phyloP scores from a whole-genome alignment of 1,140 invertebrate genomes.

The Neodiprion pinetum region DNA sequence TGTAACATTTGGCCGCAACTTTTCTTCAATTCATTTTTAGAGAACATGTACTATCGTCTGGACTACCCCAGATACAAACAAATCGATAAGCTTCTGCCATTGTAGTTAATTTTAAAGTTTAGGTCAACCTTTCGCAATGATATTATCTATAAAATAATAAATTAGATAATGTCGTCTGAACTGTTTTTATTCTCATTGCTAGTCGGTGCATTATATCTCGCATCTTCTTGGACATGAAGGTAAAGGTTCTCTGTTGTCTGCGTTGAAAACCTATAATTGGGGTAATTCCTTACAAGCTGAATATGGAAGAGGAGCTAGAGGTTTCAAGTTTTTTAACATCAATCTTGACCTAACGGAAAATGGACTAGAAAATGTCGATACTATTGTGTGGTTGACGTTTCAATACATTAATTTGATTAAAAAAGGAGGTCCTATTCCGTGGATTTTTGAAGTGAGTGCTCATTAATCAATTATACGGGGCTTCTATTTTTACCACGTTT shows the following conservation, averaged over 20 bases:
- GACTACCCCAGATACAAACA: too few species aligned
- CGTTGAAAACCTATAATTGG: slow-evolving; percentile 88
- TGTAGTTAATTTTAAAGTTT: background rate
- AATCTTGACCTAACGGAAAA: slow-evolving; percentile 92
- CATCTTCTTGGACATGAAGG: slow-evolving; percentile 97
- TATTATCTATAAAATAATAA: background rate
- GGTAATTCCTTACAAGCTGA: slow-evolving; percentile 86
- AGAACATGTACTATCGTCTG: too few species aligned
- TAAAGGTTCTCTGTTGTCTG: slow-evolving; percentile 89
- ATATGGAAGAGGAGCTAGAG: slow-evolving; percentile 75
- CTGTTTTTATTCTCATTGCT: slow-evolving; percentile 42
- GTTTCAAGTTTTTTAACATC: slow-evolving; percentile 90
- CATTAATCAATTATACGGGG: background rate
- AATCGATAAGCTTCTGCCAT: too few species aligned
- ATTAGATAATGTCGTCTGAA: background rate
- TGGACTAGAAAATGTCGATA: slow-evolving; percentile 84
- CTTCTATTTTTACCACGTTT: slow-evolving; percentile 7
- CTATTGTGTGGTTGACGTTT: slow-evolving; percentile 86
- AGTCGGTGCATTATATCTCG: slow-evolving; percentile 91
- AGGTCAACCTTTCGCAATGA: slow-evolving; percentile 8
- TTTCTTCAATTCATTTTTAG: too few species aligned
- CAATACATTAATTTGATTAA: slow-evolving; percentile 90
- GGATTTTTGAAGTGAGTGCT: slow-evolving; percentile 76
- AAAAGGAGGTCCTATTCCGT: slow-evolving; percentile 76
- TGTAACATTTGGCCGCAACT: too few species aligned